These are phyloP conservation scores for Crioceris asparagi DNA, from an alignment of 2,888 invertebrate species.

Conservation along the genomic window DNA sequence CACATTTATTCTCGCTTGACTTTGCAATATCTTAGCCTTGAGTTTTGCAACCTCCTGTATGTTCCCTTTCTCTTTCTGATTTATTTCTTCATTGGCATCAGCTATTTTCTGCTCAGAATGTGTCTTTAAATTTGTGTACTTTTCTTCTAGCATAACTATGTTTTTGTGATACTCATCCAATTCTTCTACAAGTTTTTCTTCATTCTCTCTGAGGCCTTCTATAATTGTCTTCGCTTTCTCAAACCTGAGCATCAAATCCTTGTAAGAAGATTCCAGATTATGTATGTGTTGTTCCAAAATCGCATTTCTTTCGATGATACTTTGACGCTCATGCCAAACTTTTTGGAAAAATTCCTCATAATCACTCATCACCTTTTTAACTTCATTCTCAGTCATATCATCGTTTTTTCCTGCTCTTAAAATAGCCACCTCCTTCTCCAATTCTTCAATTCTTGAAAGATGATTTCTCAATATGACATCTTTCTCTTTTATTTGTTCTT, in stretches of 20 bases:
- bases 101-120: constrained; percentile 25
- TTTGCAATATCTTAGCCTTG: constrained; percentile 25
- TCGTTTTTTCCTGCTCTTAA: constrained; percentile 19
- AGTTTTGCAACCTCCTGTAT: constrained; percentile 26
- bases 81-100: constrained; percentile 25
- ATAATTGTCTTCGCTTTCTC: constrained; percentile 29
- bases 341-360: constrained; percentile 29
- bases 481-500: constrained; percentile 24
- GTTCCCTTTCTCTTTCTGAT: constrained; percentile 23
- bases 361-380: constrained; percentile 21
- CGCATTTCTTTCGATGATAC: constrained; percentile 23
- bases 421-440: constrained; percentile 18
- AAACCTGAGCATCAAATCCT: constrained; percentile 30
- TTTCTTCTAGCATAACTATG: constrained; percentile 21
- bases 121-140: constrained; percentile 23
- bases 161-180: constrained; percentile 24
- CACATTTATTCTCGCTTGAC: constrained; percentile 26
- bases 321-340: constrained; percentile 26
- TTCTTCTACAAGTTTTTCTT: constrained; percentile 25
- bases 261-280: constrained; percentile 29
- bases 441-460: constrained; percentile 16
- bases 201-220: constrained; percentile 27
- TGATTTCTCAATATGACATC: constrained; percentile 21
- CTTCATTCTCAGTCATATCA: constrained; percentile 15
- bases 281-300: constrained; percentile 23